A percentile compares a stretch with the other conserved stretches of the same genome.
These are phyloP conservation scores for Leguminivora glycinivorella DNA, from an alignment of 1,140 invertebrate genomes.

Conservation along the genomic window DNA sequence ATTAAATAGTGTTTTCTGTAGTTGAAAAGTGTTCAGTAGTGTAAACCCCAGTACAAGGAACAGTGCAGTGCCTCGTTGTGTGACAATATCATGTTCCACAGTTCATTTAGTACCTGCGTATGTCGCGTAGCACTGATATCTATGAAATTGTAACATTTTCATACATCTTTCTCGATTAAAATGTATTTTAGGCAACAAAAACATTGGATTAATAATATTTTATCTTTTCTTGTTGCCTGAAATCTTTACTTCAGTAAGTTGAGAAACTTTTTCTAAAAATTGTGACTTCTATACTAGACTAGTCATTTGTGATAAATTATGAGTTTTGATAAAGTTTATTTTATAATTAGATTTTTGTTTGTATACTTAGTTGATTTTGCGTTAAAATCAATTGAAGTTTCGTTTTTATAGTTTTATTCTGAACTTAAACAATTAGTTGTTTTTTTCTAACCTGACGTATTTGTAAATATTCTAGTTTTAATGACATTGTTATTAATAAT, in stretches of 20 bases:
- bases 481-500: conserved; percentile 60
- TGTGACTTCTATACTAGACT: conserved; percentile 11
- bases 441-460: conserved; percentile 18
- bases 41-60: conserved; percentile 49
- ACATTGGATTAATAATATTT: background rate
- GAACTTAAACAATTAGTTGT: conserved; percentile 14
- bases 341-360: conserved; percentile 29
- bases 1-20: conserved; percentile 44
- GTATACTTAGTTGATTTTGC: conserved; percentile 9
- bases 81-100: conserved; percentile 58
- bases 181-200: conserved; percentile 19
- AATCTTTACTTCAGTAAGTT: conserved; percentile 8
- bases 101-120: conserved; percentile 32
- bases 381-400: conserved; percentile 5
- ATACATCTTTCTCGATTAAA: conserved; percentile 8
- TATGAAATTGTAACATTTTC: conserved; percentile 26
- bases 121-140: conserved; percentile 22
- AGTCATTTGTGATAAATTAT: conserved; percentile 27
- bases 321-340: conserved; percentile 22
- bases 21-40: conserved; percentile 59
- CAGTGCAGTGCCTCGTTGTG: conserved; percentile 55
- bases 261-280: conserved; percentile 15
- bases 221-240: conserved; percentile 19
- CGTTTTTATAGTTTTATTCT: conserved; percentile 2
- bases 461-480: conserved; percentile 63